Evolutionary conservation across 1,140 invertebrate genomes (phyloP), one percentile per base, ranked within the genome.

Genomic region (Mizuhopecten yessoensis): DNA sequence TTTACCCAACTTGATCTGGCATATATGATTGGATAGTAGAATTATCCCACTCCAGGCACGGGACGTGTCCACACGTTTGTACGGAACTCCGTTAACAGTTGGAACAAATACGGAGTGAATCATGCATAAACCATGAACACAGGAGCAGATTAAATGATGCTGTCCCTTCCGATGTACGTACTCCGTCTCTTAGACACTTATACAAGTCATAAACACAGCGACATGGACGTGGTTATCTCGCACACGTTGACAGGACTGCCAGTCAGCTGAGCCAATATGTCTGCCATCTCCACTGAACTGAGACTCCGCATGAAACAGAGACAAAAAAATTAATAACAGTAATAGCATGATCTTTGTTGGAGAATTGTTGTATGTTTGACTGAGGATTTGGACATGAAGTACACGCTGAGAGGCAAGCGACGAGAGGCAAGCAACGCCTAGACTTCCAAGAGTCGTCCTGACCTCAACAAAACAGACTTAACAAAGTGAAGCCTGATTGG

Each of bases 1-100:
- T 75, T 75, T 75, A n/a, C 57, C n/a, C 15, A 29, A 75, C 23
- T 75, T 75, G 57, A 75, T 75, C 57, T 75, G 57, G 57, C 57
- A 29, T 75, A 29, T 75, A 29, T 75, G 57, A 75, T 75, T 75
- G n/a, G 57, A 75, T 29, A n/a, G 23, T 75, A 75, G 57, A 75
- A 29, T 75, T 75, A n/a, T 75, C 23, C n/a, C 57, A 75, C 57
- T 75, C 57, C 23, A 17, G 23, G 57, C n/a, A 75, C 57, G n/a
- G 57, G 57, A 75, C 57, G 23, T 75, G 57, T 75, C n/a, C 23
- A 29, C 57, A 75, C 57, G 5, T n/a, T 7, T 9, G 57, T 29
- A n/a, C 23, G 23, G 29, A 75, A 75, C 17, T 17, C n/a, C 2
- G 57, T 75, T 75, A 75, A 45, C 17, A 45, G 42, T 45, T 45